A percentile compares a stretch with the other conserved stretches of the same genome.
phyloP scores from a whole-genome alignment of 2,113 vertebrate genomes.

The Steatornis caripensis region DNA sequence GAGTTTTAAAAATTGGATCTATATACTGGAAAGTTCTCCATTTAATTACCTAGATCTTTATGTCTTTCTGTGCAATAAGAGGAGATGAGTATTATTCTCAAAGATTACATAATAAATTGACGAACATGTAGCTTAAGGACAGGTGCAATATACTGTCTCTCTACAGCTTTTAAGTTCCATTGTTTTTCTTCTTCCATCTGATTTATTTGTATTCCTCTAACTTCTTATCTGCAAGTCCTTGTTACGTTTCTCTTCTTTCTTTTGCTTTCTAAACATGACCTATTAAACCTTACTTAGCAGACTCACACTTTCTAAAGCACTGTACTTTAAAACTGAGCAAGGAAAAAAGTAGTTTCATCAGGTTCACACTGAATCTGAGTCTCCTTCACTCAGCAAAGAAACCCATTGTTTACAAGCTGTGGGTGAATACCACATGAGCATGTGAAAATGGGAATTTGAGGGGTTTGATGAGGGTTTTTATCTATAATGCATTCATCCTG shows the following conservation, averaged over 20 bases:
- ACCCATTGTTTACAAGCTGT: neutral
- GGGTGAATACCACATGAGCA: neutral
- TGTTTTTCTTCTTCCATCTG: neutral
- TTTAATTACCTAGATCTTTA: neutral
- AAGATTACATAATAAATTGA: neutral
- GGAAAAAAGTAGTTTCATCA: neutral
- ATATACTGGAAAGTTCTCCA: neutral
- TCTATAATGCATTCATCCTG: neutral
- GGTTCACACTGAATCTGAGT: neutral
- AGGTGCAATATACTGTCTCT: neutral
- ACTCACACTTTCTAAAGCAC: neutral
- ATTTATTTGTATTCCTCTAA: neutral
- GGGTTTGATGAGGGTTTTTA: neutral
- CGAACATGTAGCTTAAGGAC: neutral
- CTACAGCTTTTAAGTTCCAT: neutral
- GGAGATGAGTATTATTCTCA: neutral
- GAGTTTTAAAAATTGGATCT: neutral
- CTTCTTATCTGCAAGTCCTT: neutral
- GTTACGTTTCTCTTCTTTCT: neutral
- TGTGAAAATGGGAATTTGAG: conserved; percentile 26
- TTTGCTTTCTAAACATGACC: neutral
- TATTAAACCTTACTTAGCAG: neutral
- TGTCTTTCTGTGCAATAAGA: neutral
- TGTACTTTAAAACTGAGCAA: neutral
- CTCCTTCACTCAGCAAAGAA: neutral